phyloP scores from a whole-genome alignment of 2,888 invertebrate species.

The Zonitis immaculata region DNA sequence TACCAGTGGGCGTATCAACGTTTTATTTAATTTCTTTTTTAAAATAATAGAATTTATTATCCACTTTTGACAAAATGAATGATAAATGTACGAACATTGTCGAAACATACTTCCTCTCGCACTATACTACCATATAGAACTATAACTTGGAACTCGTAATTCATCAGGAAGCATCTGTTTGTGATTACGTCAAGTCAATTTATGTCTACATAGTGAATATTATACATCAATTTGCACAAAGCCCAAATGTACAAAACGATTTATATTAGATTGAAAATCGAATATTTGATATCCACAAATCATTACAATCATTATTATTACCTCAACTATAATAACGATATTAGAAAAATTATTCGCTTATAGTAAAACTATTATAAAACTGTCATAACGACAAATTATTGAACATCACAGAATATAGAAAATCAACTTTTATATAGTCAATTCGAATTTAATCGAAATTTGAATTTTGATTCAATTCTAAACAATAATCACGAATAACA shows the following conservation, averaged over 20 bases:
- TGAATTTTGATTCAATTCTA: no score
- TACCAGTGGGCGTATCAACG: not conserved
- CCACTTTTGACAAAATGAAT: not conserved
- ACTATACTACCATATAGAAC: not conserved
- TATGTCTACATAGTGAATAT: conserved; percentile 17
- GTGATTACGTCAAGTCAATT: conserved; percentile 21
- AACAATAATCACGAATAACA: no score
- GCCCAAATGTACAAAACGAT: not conserved
- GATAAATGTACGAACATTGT: not conserved
- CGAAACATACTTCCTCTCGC: not conserved
- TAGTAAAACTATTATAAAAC: no score
- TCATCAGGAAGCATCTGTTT: conserved; percentile 18
- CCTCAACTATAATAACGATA: no score
- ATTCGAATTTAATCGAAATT: no score
- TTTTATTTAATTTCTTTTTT: no score
- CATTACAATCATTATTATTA: not conserved
- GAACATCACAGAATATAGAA: no score
- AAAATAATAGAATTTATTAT: no score
- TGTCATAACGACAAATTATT: not conserved
- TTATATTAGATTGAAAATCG: not conserved
- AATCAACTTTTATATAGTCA: no score
- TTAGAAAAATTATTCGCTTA: not conserved
- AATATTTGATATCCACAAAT: not conserved
- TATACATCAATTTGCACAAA: conserved; percentile 17
- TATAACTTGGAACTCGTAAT: conserved; percentile 6